Base-by-base conservation (phyloP, 2,888 invertebrate species). In the Cheiracanthium punctorium region DNA sequence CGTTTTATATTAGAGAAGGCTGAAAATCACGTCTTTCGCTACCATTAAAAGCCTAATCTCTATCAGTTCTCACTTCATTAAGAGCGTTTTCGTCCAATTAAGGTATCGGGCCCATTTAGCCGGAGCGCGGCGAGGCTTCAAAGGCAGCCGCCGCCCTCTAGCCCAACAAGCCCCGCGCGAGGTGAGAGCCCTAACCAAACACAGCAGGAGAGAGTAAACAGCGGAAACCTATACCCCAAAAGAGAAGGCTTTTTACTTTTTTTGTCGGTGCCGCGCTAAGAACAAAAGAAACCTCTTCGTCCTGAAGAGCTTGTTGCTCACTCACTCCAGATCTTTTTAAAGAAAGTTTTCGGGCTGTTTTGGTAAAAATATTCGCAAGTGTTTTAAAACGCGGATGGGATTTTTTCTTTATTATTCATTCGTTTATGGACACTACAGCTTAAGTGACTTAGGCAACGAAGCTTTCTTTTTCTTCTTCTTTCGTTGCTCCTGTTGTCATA, bases 151-250 rank as follows among this genome's bases (percentile, higher is more conserved):
- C 67, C 67, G 67, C 67, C 67, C 32, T n/a, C n/a, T 67, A 67
- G 32, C 32, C 30, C 29, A 67, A 67, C 67, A 67, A 1, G 30
- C 30, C n/a, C n/a, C 30, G 30, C 30, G n/a, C 32, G 30, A 28
- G 30, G 32, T n/a, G 67, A 32, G 37, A 43, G 17, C 43, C n/a
- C 58, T 29, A 75, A 65, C 64, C 64, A 72, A 72, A 72, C 72
- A 72, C 48, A 14, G 48, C 48, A 32, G 72, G 29, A 30, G 79
- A 20, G 32, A 24, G 71, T 70, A 79, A 79, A 79, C 79, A 79
- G 32, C 79, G 71, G 79, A 79, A 71, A 71, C 58, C 28, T 29
- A 79, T 71, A 70, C 64, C 72, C 67, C 10, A 67, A 14, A 17
- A 4, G 67, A n/a, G n/a, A n/a, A n/a, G n/a, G n/a, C n/a, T n/a